A percentile compares a stretch with the other conserved stretches of the same genome.
Conservation (phyloP, 2,888 invertebrate genomes). For the Noctua janthe region DNA sequence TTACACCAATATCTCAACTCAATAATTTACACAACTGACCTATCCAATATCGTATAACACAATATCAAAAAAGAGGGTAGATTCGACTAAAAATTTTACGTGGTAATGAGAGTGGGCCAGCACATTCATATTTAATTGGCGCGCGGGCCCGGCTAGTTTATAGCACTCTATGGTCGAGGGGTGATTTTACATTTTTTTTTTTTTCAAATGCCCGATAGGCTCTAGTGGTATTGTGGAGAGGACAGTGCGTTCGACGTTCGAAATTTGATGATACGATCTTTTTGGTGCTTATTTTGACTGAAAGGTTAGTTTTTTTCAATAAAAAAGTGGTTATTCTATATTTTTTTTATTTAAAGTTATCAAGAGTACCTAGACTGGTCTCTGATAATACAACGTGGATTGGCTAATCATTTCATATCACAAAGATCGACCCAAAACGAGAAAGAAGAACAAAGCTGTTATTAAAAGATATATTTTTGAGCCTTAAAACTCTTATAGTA, state of each 20-base stretch:
- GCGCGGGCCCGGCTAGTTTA: constrained; percentile 82
- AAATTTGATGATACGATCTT: constrained; percentile 51
- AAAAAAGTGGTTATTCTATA: not conserved
- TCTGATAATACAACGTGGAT: no score
- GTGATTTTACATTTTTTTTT: constrained; percentile 86
- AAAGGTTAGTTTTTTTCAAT: not conserved
- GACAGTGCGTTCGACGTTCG: constrained; percentile 77
- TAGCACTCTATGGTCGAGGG: constrained; percentile 83
- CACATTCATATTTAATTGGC: constrained; percentile 89
- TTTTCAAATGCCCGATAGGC: constrained; percentile 87
- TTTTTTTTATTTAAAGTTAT: no score
- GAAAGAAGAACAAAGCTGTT: not conserved
- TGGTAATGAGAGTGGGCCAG: constrained; percentile 81
- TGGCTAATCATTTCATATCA: not conserved
- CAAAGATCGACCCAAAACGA: not conserved
- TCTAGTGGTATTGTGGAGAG: constrained; percentile 88
- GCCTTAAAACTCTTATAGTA: not conserved
- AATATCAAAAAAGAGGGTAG: constrained; percentile 71
- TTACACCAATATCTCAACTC: constrained; percentile 53
- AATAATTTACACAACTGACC: constrained; percentile 72
- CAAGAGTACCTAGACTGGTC: not conserved
- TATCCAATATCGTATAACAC: constrained; percentile 68
- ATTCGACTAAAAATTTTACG: constrained; percentile 76
- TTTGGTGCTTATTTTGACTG: not conserved
- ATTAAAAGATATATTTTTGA: not conserved